Percentiles rank a stretch among this genome's conserved stretches.
Conservation (phyloP, 2,113 vertebrate genomes). For the Catharus fuscescens region DNA sequence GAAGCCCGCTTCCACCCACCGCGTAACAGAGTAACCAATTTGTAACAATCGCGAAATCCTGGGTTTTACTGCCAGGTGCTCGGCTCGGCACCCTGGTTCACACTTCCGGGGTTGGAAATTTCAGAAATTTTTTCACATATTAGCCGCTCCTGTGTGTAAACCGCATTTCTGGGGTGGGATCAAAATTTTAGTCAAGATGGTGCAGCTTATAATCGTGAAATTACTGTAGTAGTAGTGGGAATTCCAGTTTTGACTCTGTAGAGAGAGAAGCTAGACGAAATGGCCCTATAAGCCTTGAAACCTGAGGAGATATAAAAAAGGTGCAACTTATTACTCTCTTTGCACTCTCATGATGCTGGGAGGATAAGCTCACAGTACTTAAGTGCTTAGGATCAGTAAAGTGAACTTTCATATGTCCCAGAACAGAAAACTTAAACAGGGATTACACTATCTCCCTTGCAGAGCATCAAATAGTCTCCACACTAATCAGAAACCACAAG, state of each 20-base stretch:
- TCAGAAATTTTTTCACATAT: too few species aligned
- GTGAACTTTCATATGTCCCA: neutral
- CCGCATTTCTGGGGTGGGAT: too few species aligned
- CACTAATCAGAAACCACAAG: neutral
- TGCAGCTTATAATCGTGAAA: too few species aligned
- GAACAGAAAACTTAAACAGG: neutral
- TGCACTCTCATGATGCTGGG: neutral
- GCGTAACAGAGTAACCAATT: too few species aligned
- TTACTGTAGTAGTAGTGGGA: neutral
- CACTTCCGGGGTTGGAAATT: too few species aligned
- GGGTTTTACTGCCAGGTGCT: too few species aligned
- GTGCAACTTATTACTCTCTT: neutral
- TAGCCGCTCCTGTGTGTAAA: too few species aligned
- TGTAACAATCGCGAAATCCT: too few species aligned
- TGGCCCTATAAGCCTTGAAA: neutral
- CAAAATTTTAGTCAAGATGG: too few species aligned
- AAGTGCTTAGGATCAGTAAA: constrained; percentile 17
- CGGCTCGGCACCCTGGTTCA: too few species aligned
- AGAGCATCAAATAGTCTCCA: constrained; percentile 12
- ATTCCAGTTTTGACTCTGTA: neutral
- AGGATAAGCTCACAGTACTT: neutral
- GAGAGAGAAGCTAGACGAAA: neutral
- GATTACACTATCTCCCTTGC: neutral
- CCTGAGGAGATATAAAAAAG: neutral
- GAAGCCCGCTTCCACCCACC: too few species aligned